Conservation (phyloP, 2,113 vertebrate genomes). For the Pyrgilauda ruficollis region DNA sequence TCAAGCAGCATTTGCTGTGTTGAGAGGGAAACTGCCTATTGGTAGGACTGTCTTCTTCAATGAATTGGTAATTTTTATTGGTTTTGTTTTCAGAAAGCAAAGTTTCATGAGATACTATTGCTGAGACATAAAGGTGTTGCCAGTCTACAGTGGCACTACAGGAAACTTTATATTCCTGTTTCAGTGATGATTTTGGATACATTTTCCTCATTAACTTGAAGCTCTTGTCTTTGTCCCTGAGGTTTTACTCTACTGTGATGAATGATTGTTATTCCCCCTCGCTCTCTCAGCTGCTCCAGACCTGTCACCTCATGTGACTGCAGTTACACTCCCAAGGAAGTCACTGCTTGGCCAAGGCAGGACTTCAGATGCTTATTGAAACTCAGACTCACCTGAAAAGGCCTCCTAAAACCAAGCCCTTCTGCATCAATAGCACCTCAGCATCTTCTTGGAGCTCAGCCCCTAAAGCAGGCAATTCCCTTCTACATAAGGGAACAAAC, state of each 20-base stretch:
- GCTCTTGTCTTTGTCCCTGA: not conserved
- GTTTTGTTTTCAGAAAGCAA: not conserved
- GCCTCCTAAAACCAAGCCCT: not conserved
- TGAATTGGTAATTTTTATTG: not conserved
- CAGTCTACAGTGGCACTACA: not conserved
- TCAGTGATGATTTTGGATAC: not conserved
- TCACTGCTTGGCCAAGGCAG: not conserved
- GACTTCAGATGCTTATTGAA: not conserved
- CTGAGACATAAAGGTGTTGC: not conserved
- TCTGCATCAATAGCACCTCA: not conserved
- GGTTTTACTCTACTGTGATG: not conserved
- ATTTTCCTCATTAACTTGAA: not conserved
- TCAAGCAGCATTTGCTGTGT: not conserved
- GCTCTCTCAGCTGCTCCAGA: not conserved
- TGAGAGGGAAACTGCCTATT: not conserved
- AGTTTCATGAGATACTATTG: not conserved
- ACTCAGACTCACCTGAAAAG: not conserved
- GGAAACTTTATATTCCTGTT: not conserved
- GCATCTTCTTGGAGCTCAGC: not conserved
- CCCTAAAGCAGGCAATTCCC: not conserved
- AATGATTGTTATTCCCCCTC: not conserved
- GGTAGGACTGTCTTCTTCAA: not conserved
- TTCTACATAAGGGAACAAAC: not conserved
- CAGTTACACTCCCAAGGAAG: not conserved
- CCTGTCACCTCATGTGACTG: not conserved